Evolutionary conservation across 2,888 invertebrate species (phyloP).

Genomic region (Ornithoptera alexandrae): DNA sequence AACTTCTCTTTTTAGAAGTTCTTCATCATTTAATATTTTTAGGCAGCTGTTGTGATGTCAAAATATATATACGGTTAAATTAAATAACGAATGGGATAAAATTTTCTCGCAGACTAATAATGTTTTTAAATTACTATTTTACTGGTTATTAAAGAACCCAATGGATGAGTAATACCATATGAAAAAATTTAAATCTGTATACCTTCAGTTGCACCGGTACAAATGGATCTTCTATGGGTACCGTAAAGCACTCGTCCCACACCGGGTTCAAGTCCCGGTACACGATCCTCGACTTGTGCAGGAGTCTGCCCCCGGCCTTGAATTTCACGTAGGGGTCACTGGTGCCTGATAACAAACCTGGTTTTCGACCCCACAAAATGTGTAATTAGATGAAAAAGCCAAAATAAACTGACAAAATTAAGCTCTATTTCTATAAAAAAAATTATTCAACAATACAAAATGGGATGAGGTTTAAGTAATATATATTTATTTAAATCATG

Average conservation of each 20-base stretch:
- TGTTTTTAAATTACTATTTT: no score
- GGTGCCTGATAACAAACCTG: slow-evolving; percentile 86
- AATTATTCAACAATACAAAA: slow-evolving; percentile 14
- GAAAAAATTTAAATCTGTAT: slow-evolving; percentile 23
- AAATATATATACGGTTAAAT: no score
- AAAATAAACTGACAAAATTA: slow-evolving; percentile 50
- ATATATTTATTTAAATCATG: not conserved
- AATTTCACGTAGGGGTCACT: slow-evolving; percentile 99
- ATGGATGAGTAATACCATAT: no score
- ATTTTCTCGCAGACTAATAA: no score
- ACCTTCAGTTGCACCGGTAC: slow-evolving; percentile 92
- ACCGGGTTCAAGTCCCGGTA: slow-evolving; percentile 96
- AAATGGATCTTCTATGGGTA: slow-evolving; percentile 95
- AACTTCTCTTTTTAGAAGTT: no score
- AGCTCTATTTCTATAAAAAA: slow-evolving; percentile 34
- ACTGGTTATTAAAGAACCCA: no score
- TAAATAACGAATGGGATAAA: no score
- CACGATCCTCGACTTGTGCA: slow-evolving; percentile 96
- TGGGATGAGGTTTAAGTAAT: not conserved
- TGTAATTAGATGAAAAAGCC: slow-evolving; percentile 69
- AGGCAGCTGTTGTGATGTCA: no score
- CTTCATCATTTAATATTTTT: no score
- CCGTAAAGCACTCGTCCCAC: slow-evolving; percentile 98
- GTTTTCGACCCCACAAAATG: slow-evolving; percentile 69
- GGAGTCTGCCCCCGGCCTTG: slow-evolving; percentile 90